A percentile compares a stretch with the other conserved stretches of the same genome.
These are phyloP conservation scores for Campoletis raptor DNA, from an alignment of 2,888 invertebrate species.

Conservation along the genomic window DNA sequence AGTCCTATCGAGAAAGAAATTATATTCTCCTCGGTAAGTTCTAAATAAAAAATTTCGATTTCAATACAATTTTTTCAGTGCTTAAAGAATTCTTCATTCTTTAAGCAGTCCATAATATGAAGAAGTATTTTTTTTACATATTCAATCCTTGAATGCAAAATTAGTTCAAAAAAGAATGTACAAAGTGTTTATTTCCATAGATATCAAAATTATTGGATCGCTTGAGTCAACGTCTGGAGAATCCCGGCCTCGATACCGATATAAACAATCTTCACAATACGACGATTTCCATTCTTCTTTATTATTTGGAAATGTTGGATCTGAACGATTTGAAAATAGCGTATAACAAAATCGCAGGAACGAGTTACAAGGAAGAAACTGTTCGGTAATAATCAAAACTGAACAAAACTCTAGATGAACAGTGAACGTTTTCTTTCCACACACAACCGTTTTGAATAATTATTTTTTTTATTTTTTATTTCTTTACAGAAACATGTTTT, in stretches of 20 bases:
- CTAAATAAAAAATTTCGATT: not conserved
- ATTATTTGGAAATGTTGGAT: constrained; percentile 84
- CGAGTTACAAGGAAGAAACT: constrained; percentile 91
- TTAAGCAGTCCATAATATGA: not conserved
- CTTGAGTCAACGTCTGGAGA: constrained; percentile 81
- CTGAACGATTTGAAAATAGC: constrained; percentile 81
- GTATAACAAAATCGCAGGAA: constrained; percentile 86
- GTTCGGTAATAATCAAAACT: constrained; percentile 84
- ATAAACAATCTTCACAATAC: constrained; percentile 83
- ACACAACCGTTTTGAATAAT: not conserved
- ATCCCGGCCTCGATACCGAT: constrained; percentile 81
- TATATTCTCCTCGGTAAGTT: constrained; percentile 79
- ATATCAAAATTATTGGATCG: constrained; percentile 80
- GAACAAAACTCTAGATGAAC: not conserved
- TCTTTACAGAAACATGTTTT: constrained; percentile 87
- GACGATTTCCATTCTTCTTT: constrained; percentile 83
- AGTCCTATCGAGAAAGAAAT: constrained; percentile 75
- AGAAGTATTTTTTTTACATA: not conserved
- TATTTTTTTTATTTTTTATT: constrained; percentile 7
- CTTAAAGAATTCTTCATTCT: no score
- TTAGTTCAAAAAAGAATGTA: not conserved
- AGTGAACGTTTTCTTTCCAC: not conserved
- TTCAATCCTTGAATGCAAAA: not conserved
- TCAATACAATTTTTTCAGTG: not conserved
- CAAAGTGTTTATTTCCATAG: constrained; percentile 65